Percentiles rank a stretch among this genome's conserved stretches.
Evolutionary conservation across 2,888 invertebrate species (phyloP).

Genomic region (Colostygia pectinataria): DNA sequence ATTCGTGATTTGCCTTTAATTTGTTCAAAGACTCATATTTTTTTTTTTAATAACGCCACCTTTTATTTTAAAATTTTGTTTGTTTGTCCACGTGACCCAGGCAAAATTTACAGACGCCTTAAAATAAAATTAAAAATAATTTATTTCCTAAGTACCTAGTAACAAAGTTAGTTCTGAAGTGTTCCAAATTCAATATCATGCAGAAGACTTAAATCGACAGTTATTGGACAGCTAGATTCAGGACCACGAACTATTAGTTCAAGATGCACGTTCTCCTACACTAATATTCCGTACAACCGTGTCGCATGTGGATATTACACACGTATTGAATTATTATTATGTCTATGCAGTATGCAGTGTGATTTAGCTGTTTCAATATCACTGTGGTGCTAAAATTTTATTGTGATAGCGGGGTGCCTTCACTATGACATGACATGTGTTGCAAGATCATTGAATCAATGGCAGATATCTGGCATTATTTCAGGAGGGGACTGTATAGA

Average conservation of each 20-base stretch:
- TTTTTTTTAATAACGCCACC: too few relatives aligned
- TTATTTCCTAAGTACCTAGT: not conserved
- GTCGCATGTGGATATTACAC: constrained; percentile 27
- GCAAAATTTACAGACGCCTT: too few relatives aligned
- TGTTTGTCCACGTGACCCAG: too few relatives aligned
- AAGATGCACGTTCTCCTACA: constrained; percentile 23
- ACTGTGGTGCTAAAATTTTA: constrained; percentile 71
- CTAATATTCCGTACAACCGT: constrained; percentile 20
- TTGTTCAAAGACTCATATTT: too few relatives aligned
- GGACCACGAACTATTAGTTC: constrained; percentile 18
- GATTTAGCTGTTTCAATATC: constrained; percentile 76
- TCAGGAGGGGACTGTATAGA: not conserved
- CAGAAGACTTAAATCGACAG: not conserved
- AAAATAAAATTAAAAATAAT: not conserved
- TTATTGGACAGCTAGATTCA: constrained; percentile 19
- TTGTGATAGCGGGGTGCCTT: constrained; percentile 44
- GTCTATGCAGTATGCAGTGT: constrained; percentile 36
- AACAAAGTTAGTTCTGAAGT: not conserved
- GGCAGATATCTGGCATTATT: constrained; percentile 4
- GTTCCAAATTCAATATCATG: constrained; percentile 1
- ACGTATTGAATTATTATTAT: constrained; percentile 26
- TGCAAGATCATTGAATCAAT: constrained; percentile 32
- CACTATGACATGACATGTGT: constrained; percentile 14
- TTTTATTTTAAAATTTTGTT: too few relatives aligned
- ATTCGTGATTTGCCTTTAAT: too few relatives aligned